A percentile compares a stretch with the other conserved stretches of the same genome.
phyloP scores from a whole-genome alignment of 2,888 invertebrate genomes.

The Selenia dentaria region DNA sequence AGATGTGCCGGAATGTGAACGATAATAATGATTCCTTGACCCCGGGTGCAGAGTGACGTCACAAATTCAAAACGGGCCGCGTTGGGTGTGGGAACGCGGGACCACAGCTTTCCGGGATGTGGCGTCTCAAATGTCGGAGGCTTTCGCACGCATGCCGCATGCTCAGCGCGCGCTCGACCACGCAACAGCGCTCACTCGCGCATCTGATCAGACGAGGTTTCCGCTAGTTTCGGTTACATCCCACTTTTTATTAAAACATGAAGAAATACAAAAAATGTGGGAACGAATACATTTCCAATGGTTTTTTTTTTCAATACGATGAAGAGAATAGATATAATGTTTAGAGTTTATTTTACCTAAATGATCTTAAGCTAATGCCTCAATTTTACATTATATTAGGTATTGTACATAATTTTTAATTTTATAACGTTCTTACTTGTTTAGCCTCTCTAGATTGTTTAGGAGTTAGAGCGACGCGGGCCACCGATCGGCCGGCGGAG shows the following conservation, averaged over 20 bases:
- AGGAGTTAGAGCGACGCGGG: too few relatives aligned
- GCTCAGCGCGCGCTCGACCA: slow-evolving; percentile 58
- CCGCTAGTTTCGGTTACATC: slow-evolving; percentile 26
- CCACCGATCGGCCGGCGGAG: too few relatives aligned
- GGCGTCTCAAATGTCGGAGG: slow-evolving; percentile 69
- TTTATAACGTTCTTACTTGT: too few relatives aligned
- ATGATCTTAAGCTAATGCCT: too few relatives aligned
- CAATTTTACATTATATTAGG: too few relatives aligned
- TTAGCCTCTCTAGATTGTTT: too few relatives aligned
- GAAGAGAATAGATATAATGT: too few relatives aligned
- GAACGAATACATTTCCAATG: too few relatives aligned
- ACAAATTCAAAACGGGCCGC: slow-evolving; percentile 31
- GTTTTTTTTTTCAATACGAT: too few relatives aligned
- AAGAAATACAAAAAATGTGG: too few relatives aligned
- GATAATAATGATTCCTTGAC: slow-evolving; percentile 30
- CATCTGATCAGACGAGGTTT: slow-evolving; percentile 45
- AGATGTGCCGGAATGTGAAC: slow-evolving; percentile 2
- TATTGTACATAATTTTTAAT: too few relatives aligned
- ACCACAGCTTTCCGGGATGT: slow-evolving; percentile 83
- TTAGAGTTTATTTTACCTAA: too few relatives aligned
- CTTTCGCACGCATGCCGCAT: slow-evolving; percentile 77
- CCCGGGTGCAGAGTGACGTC: slow-evolving; percentile 28
- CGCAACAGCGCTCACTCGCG: slow-evolving; percentile 56
- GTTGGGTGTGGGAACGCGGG: slow-evolving; percentile 59
- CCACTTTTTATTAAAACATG: slow-evolving; percentile 5